Base-by-base conservation (phyloP, 2,797 vertebrate genomes). In the Synaphobranchus kaupii region DNA sequence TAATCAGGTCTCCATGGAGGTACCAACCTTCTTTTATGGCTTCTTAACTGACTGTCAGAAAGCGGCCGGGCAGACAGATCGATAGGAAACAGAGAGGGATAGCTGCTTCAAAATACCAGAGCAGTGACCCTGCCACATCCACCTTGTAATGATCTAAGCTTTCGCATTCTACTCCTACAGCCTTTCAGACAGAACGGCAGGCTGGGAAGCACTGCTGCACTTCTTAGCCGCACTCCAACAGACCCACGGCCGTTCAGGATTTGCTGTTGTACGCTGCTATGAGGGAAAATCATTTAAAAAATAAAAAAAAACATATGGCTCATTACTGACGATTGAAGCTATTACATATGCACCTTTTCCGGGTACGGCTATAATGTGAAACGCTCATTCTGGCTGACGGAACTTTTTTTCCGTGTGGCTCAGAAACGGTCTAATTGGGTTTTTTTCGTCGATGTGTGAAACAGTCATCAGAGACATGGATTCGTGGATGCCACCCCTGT, bases 11-110 rank as follows among this genome's bases (percentile, higher is more conserved):
- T 87, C 86, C 83, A 76, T 60, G 50, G 82, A 84, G 86, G 68
- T 48, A 44, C 76, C 73, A 68, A 87, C 86, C 86, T 84, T 87
- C 86, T 84, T 87, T 87, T 84, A 87, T 84, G 83, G 50, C 86
- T 84, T 87, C 84, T 84, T 87, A 87, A 87, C 82, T 56, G 86
- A 84, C 86, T 60, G 82, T 87, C 83, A 58, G 82, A 48, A 78
- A 87, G 66, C 58, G 82, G 82, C 68, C 17, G 83, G 86, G 76
- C 68, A 83, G 52, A 84, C 83, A 60, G 28, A 84, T 87, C 86
- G 58, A 84, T 87, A 78, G 50, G 73, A 58, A 76, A 28, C 63
- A 63, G 50, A 84, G 68, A 76, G 83, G 66, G 50, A 84, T 87
- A 78, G 82, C 54, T 60, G 82, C 81, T 84, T 56, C 63, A 68